Evolutionary conservation across 2,888 invertebrate species (phyloP).

Genomic region (Dasysyrphus albostriatus): DNA sequence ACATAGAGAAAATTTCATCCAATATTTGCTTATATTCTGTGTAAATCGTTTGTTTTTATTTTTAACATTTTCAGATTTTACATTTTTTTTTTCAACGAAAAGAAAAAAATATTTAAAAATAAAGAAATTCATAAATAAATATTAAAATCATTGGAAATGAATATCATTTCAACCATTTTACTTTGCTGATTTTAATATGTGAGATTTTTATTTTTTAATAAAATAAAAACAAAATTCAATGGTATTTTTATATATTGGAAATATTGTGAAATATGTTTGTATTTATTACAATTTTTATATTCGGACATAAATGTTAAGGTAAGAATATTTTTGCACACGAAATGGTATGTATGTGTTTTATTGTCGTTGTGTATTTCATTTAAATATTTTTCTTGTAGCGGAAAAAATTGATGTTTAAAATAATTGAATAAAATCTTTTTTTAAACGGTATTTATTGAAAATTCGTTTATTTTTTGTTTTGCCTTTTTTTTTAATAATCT

Average conservation of each 20-base stretch:
- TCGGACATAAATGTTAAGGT: too few relatives aligned
- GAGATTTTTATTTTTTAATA: neutral
- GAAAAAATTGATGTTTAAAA: too few relatives aligned
- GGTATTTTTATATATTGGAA: neutral
- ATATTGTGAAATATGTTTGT: neutral
- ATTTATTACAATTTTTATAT: too few relatives aligned
- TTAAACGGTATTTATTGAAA: too few relatives aligned
- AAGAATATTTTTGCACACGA: too few relatives aligned
- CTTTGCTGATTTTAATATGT: neutral
- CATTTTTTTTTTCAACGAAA: neutral
- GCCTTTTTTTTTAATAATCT: too few relatives aligned
- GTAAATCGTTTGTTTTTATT: neutral
- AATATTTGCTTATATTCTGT: neutral
- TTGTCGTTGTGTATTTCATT: too few relatives aligned
- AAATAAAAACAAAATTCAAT: neutral
- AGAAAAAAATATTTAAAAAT: neutral
- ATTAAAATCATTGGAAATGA: constrained; percentile 12
- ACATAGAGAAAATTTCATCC: neutral
- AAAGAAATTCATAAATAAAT: neutral
- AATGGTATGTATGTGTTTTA: too few relatives aligned
- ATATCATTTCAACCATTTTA: neutral
- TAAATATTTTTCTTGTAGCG: too few relatives aligned
- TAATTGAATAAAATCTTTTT: too few relatives aligned
- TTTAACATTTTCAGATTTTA: neutral
- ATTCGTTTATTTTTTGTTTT: too few relatives aligned